Conservation (phyloP, 1,140 invertebrate genomes). For the Zaprionus tsacasi region DNA sequence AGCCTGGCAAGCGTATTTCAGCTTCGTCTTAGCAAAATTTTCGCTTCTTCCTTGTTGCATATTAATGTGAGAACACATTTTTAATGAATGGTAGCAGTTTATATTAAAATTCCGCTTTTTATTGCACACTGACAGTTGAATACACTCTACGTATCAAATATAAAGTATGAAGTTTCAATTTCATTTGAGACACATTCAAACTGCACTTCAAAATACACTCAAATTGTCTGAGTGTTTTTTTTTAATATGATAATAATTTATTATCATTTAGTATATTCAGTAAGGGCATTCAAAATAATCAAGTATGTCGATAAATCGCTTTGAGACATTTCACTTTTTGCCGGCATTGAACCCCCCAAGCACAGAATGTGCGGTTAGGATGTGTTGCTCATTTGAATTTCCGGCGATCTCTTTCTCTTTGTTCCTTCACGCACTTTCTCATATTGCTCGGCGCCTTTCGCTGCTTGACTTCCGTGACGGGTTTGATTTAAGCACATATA, state of each 20-base stretch:
- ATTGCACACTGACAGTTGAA: neutral
- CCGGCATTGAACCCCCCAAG: slow-evolving; percentile 3
- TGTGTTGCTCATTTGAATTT: slow-evolving; percentile 12
- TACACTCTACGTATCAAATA: neutral
- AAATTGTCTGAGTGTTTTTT: neutral
- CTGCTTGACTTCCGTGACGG: slow-evolving; percentile 29
- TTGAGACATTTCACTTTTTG: slow-evolving; percentile 11
- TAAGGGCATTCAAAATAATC: neutral
- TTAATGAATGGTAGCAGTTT: slow-evolving; percentile 19
- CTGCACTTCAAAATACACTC: slow-evolving; percentile 5
- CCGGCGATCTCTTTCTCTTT: slow-evolving; percentile 9
- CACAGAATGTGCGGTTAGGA: neutral
- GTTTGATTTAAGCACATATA: neutral
- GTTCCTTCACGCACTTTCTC: slow-evolving; percentile 5
- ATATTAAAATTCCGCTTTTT: slow-evolving; percentile 1
- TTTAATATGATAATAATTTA: neutral
- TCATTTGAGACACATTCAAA: too few species aligned
- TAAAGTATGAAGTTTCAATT: neutral
- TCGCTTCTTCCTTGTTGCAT: slow-evolving; percentile 12
- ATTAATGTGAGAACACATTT: slow-evolving; percentile 23
- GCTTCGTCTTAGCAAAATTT: neutral
- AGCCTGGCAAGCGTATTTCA: slow-evolving; percentile 1
- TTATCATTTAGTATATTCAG: neutral
- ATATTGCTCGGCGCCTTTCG: neutral
- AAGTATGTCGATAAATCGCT: neutral